Percentiles rank a stretch among this genome's conserved stretches.
phyloP scores from a whole-genome alignment of 2,797 vertebrate genomes.

The Peromyscus eremicus region DNA sequence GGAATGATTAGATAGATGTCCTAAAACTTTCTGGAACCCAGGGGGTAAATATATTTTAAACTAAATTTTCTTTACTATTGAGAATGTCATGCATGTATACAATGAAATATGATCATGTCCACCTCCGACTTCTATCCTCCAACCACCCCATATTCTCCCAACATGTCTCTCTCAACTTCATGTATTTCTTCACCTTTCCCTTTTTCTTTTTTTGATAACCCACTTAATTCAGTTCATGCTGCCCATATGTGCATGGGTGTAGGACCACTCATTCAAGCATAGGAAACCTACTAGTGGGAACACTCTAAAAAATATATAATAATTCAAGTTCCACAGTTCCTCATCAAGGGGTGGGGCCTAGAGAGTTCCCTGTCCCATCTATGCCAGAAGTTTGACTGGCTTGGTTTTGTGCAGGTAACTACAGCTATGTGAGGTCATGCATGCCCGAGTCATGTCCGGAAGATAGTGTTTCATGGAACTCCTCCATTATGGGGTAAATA shows the following conservation, averaged over 20 bases:
- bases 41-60: neutral
- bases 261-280: neutral
- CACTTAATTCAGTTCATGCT: neutral
- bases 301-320: neutral
- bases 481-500: neutral
- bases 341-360: neutral
- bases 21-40: slow-evolving; percentile 14
- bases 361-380: neutral
- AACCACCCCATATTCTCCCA: too few relatives aligned
- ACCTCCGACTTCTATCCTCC: neutral
- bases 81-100: neutral
- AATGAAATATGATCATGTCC: neutral
- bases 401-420: neutral
- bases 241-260: too few relatives aligned
- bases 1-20: neutral
- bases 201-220: neutral
- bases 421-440: neutral
- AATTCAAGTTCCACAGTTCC: neutral
- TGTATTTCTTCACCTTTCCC: neutral
- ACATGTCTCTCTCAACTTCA: neutral
- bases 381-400: neutral
- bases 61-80: neutral
- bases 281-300: neutral
- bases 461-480: neutral
- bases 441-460: neutral